Base-by-base conservation (phyloP, 2,888 invertebrate genomes). In the Cheilosia vulpina region DNA sequence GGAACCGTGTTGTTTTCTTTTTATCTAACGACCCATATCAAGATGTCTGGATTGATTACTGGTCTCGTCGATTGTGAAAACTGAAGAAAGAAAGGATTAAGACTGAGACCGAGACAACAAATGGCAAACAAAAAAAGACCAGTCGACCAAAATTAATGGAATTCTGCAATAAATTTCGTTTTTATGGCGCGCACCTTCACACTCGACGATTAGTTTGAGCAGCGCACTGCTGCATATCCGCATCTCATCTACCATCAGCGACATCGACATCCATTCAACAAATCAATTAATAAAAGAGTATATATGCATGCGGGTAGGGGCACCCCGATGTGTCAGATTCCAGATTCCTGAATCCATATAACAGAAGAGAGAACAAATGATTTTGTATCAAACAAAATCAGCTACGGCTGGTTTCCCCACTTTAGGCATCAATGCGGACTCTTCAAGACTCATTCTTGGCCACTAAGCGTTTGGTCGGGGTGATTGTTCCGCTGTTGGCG, bases 141-240 rank as follows among this genome's bases (percentile, higher is more conserved):
- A 79, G 79, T 53, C 63, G 38, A 38, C 88, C 90, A 90, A 89
- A 89, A 90, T 91, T 91, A 91, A 91, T 91, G 91, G 91, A 91
- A 90, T 90, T 90, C 90, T 89, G 91, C 90, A 91, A 91, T 91
- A 91, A 91, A 91, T 91, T 91, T 89, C 88, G 88, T 88, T 89
- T 91, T 91, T 91, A 91, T 91, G 63, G 55, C 57, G 43, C 57
- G 43, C 57, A 31, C 58, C 75, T 68, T 76, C 65, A 85, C 80
- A 76, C 80, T 76, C 65, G 47, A 52, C 75, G 75, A 75, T 79
- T 73, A 84, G 65, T 62, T 57, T 57, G 47, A 43, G 47, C 15
- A 66, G 71, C 38, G 13, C 38, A 13, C 38, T 13, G 38, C 38
- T 38, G 38, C 38, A 38, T 69, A 76, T 85, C 76, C 60, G 84